Percentiles rank a stretch among this genome's conserved stretches.
phyloP scores from a whole-genome alignment of 2,113 vertebrate genomes.

The Zosterops pallidus region DNA sequence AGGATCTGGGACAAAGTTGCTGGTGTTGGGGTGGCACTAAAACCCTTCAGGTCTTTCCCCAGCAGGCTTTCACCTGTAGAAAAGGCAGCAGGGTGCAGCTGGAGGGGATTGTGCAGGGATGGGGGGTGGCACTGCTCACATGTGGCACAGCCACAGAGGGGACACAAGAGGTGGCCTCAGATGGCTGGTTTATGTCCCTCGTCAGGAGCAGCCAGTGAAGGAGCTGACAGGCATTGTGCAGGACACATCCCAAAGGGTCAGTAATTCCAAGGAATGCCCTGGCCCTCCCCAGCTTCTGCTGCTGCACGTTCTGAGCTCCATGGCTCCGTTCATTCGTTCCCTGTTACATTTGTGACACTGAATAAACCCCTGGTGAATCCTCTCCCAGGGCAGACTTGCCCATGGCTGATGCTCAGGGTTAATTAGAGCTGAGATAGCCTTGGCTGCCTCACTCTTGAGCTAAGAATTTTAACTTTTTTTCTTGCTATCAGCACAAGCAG shows the following conservation, averaged over 20 bases:
- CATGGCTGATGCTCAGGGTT: background rate
- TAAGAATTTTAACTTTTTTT: background rate
- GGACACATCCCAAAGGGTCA: accelerated
- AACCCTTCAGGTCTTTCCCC: background rate
- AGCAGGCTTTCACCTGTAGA: background rate
- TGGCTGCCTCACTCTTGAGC: background rate
- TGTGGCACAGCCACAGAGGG: background rate
- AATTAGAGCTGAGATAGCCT: background rate
- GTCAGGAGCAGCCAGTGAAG: accelerated
- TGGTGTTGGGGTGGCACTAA: background rate
- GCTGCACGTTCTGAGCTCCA: background rate
- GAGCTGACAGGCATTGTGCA: accelerated
- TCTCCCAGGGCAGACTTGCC: background rate
- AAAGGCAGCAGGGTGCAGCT: background rate
- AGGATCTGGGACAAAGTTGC: background rate
- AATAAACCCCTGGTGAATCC: background rate
- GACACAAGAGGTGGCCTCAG: background rate
- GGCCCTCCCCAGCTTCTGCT: background rate
- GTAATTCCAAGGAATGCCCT: accelerated
- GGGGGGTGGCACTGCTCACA: background rate
- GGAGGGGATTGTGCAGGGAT: background rate
- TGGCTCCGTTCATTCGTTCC: background rate
- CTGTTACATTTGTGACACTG: accelerated
- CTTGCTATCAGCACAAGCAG: background rate
- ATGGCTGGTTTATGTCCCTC: accelerated